Evolutionary conservation across 2,113 vertebrate species (phyloP).

Genomic region (Zosterops lateralis): DNA sequence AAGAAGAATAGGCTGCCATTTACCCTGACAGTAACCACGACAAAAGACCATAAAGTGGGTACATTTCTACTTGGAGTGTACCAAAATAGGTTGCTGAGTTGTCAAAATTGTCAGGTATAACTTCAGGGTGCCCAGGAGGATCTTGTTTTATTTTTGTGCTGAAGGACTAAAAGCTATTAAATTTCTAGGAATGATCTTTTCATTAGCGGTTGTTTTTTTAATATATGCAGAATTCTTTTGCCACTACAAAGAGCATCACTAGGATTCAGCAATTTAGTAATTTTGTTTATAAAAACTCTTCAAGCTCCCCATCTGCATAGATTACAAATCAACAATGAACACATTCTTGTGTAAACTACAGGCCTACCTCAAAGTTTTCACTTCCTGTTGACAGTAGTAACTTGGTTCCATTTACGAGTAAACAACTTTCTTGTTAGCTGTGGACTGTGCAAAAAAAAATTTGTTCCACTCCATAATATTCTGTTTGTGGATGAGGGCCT

Average conservation of each 20-base stretch:
- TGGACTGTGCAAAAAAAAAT: not conserved
- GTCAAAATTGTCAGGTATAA: not conserved
- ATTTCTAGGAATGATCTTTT: not conserved
- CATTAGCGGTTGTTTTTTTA: not conserved
- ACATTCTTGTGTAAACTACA: not conserved
- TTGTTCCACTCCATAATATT: not conserved
- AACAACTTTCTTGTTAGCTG: not conserved
- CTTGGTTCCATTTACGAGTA: not conserved
- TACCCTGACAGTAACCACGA: not conserved
- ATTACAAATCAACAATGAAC: not conserved
- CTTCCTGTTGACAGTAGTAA: not conserved
- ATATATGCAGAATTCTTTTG: not conserved
- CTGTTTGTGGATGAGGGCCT: not conserved
- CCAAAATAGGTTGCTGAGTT: not conserved
- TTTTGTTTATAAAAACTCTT: not conserved
- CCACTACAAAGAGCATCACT: not conserved
- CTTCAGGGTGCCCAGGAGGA: not conserved
- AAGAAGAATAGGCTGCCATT: not conserved
- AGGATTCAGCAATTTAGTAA: not conserved
- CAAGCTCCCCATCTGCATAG: not conserved
- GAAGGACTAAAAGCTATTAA: not conserved
- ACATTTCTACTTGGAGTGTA: not conserved
- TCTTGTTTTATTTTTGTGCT: not conserved
- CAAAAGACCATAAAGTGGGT: not conserved
- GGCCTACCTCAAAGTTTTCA: not conserved